Conservation (phyloP, 2,797 vertebrate genomes). For the Platalea minor region DNA sequence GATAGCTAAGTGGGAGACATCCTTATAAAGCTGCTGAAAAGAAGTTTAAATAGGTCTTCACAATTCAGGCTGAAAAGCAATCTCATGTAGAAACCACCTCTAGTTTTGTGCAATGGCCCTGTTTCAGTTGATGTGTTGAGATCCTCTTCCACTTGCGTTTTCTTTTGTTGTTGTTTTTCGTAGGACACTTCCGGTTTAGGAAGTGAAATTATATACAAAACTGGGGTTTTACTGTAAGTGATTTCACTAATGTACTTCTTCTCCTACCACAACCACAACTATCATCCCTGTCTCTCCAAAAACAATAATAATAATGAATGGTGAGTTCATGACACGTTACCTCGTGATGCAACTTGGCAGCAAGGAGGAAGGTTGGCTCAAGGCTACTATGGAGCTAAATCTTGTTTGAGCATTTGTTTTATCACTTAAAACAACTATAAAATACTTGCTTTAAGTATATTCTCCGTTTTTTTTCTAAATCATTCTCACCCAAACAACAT, state of each 20-base stretch:
- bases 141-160: neutral
- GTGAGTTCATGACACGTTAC: conserved; percentile 12
- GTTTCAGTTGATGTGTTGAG: neutral
- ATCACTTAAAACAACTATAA: neutral
- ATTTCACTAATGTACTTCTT: conserved; percentile 29
- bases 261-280: conserved; percentile 41
- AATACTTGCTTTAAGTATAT: neutral
- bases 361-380: neutral
- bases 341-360: conserved; percentile 22
- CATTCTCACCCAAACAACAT: neutral
- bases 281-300: conserved; percentile 21
- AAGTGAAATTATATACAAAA: conserved; percentile 28
- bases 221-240: conserved; percentile 52
- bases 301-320: conserved; percentile 24
- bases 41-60: conserved; percentile 31
- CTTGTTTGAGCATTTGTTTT: neutral
- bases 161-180: conserved; percentile 7
- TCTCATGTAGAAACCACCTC: neutral
- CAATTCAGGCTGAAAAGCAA: neutral
- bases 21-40: conserved; percentile 22
- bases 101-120: neutral
- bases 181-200: conserved; percentile 51
- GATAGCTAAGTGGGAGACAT: conserved; percentile 42
- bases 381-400: neutral
- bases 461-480: neutral